Base-by-base conservation (phyloP, 2,888 invertebrate genomes). In the Cerastis leucographa region DNA sequence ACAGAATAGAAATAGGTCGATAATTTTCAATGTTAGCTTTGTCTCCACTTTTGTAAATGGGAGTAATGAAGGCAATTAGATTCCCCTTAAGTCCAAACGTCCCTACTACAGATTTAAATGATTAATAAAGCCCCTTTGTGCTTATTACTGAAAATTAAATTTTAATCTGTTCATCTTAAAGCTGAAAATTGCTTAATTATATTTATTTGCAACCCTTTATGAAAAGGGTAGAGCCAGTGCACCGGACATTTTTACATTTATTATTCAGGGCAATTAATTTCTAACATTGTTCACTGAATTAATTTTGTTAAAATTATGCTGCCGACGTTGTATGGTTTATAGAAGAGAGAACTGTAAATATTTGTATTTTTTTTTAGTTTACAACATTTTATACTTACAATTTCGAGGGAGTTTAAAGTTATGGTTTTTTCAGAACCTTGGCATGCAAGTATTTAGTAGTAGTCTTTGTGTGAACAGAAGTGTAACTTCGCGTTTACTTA, bases 171-270 rank as follows among this genome's bases (percentile, higher is more conserved):
- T 29, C 2, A 22, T 4, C 1, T 0, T 70, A 82, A 71, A 81
- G 73, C 56, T 73, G 44, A 56, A 81, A 85, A 73, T 84, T 64
- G 46, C 59, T 49, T 44, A 73, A 56, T 67, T 51, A 62, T 65
- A 59, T 76, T 81, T 71, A 83, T 78, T 76, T 70, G 62, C 25
- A 69, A 51, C 64, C 78, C 66, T 71, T 76, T 73, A 68, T 71
- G 51, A 73, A 75, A 29, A 62, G 62, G 25, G 49, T 9, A 22
- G 74, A 66, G 59, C 66, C 73, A 68, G 73, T 74, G 74, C 73
- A 78, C 62, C 46, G 64, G 83, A 85, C 78, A 70, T 85, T 81
- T 80, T 81, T 51, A 75, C 54, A 73, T 78, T 78, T 74, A 85
- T 73, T 74, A 82, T 85, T 78, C 61, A 78, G 42, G 3, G n/a